These are phyloP conservation scores for Saturnia japonica DNA, from an alignment of 2,888 invertebrate genomes.

Conservation along the genomic window DNA sequence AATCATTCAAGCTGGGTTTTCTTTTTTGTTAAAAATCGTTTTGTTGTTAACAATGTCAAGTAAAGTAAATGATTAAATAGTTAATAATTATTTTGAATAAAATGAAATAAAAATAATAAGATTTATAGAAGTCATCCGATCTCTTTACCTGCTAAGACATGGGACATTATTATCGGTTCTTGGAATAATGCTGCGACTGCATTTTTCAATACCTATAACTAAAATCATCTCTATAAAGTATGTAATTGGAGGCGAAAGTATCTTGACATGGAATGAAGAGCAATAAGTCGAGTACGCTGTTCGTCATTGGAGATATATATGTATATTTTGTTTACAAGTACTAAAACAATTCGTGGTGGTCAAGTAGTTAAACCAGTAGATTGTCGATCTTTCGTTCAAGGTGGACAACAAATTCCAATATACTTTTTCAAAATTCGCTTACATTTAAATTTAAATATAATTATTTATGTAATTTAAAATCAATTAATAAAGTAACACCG, in stretches of 20 bases:
- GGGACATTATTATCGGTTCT: background rate
- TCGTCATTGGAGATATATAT: background rate
- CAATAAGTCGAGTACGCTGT: constrained; percentile 1
- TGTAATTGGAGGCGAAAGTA: background rate
- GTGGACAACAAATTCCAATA: too few species aligned
- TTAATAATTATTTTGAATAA: background rate
- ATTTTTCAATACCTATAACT: background rate
- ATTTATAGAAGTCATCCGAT: background rate
- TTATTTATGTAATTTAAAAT: too few species aligned
- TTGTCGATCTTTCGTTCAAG: background rate
- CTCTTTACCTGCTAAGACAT: background rate
- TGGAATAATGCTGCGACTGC: background rate
- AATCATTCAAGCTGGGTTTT: too few species aligned
- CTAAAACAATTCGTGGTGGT: background rate
- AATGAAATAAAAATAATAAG: background rate
- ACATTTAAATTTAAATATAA: too few species aligned
- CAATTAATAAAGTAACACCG: too few species aligned
- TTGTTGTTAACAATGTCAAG: background rate
- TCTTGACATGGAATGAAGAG: background rate
- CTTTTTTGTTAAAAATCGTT: too few species aligned
- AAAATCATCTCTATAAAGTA: background rate
- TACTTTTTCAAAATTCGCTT: too few species aligned
- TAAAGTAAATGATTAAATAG: background rate
- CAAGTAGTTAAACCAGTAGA: background rate
- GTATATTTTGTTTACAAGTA: background rate